phyloP scores from a whole-genome alignment of 92 coral and sea anemone genomes.

The Epizoanthus ramosus region DNA sequence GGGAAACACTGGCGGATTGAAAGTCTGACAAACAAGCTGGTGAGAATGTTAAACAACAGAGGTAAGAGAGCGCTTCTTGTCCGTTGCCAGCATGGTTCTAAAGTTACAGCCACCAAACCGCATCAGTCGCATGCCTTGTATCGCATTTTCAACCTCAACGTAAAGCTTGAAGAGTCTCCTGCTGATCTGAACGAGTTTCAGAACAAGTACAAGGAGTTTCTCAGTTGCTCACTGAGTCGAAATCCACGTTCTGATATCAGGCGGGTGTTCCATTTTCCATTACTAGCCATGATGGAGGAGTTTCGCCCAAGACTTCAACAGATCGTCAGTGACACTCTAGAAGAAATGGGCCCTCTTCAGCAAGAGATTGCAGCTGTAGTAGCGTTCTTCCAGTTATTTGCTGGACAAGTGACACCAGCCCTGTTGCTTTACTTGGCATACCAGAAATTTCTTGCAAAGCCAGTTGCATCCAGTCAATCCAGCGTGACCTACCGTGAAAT shows the following conservation, averaged over 20 bases:
- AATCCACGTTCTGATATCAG: constrained; percentile 20
- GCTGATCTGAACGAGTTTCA: constrained; percentile 70
- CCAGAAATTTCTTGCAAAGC: constrained; percentile 34
- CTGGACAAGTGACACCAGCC: constrained; percentile 74
- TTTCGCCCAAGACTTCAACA: constrained; percentile 63
- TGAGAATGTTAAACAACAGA: constrained; percentile 56
- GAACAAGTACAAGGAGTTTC: constrained; percentile 54
- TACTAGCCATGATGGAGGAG: constrained; percentile 68
- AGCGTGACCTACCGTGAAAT: constrained; percentile 66
- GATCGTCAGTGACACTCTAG: constrained; percentile 64
- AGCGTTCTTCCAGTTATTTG: constrained; percentile 72
- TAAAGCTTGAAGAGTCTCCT: constrained; percentile 67
- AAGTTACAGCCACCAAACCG: constrained; percentile 10
- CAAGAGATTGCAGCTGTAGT: constrained; percentile 76
- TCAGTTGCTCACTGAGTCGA: constrained; percentile 35
- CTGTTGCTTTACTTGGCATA: constrained; percentile 67
- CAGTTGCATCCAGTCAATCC: constrained; percentile 10
- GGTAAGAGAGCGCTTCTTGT: constrained; percentile 73
- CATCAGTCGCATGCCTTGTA: constrained; percentile 51
- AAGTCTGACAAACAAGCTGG: constrained; percentile 57
- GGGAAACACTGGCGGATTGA: constrained; percentile 72
- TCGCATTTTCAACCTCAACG: constrained; percentile 63
- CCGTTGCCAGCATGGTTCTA: constrained; percentile 67
- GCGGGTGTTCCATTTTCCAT: constrained; percentile 84
- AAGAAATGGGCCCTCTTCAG: constrained; percentile 53